Evolutionary conservation across 2,113 vertebrate species (phyloP), one percentile per base, ranked within the genome.

Genomic region (Zingel zingel): DNA sequence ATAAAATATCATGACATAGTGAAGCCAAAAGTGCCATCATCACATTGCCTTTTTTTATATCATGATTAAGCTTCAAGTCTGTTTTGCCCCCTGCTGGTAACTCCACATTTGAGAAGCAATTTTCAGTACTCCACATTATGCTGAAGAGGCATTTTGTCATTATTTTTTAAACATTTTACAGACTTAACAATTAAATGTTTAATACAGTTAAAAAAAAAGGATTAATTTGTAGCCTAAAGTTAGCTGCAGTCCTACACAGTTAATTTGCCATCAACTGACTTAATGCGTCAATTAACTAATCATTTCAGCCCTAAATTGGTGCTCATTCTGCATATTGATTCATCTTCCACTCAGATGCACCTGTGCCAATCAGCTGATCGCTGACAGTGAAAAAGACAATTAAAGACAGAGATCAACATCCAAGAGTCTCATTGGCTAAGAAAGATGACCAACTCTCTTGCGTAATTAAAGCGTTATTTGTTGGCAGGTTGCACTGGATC

Each of bases 251-350:
- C 18, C 2, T 10, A 33, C n/a, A 21, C 23, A 19, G 1, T 43
- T 47, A 12, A 27, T 76, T 82, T 51, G 21, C 23, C 16, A 30
- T 74, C 53, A 47, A 6, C 43, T 33, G 15, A 48, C 56, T 58
- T 74, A 53, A 74, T 59, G 47, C 25, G 13, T 79, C 3, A 79
- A 63, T 77, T 50, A 78, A 58, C 5, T 4, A 3, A 84, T 86
- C 6, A 51, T 63, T 75, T 64, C 3, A 65, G 36, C 48, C 53
- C 51, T 33, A 83, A 69, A 81, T 45, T 39, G 58, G 43, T 21
- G 50, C 6, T 68, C 47, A 57, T n/a, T 57, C 30, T 62, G 68
- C 4, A 15, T 65, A 13, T 65, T 73, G 56, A 79, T 75, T 68
- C 4, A 45, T 66, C 36, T 53, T 33, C 39, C 13, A n/a, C 21